Percentiles rank a stretch among this genome's conserved stretches.
Conservation (phyloP, 2,888 invertebrate species). For the Spodoptera littoralis region DNA sequence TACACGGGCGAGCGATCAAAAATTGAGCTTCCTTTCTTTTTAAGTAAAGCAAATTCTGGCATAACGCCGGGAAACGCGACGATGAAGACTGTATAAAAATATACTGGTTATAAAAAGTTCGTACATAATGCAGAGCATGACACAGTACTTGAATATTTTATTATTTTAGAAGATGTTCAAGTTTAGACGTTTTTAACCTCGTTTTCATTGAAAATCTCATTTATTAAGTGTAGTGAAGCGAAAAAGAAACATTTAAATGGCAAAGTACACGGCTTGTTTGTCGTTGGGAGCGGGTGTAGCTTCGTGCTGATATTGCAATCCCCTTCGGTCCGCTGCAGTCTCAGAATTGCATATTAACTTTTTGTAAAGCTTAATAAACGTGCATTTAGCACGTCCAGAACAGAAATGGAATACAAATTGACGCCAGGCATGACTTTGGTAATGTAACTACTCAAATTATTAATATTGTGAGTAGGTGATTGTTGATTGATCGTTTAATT, state of each 20-base stretch:
- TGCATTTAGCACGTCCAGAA: constrained; percentile 36
- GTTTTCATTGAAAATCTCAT: constrained; percentile 46
- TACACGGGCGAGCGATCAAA: constrained; percentile 20
- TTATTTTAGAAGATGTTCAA: constrained; percentile 37
- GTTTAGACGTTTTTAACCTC: constrained; percentile 22
- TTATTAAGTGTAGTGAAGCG: constrained; percentile 52
- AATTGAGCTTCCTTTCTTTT: constrained; percentile 19
- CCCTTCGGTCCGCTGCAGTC: constrained; percentile 56
- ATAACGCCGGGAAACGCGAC: constrained; percentile 32
- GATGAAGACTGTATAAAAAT: constrained; percentile 41
- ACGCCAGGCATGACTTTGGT: constrained; percentile 7
- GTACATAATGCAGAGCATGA: constrained; percentile 31
- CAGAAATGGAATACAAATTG: constrained; percentile 22
- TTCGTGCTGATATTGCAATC: constrained; percentile 66
- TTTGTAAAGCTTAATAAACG: constrained; percentile 40
- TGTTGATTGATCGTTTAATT: too few species aligned
- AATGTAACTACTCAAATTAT: constrained; percentile 11
- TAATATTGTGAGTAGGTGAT: not conserved
- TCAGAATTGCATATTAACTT: constrained; percentile 62
- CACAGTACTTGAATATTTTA: constrained; percentile 34
- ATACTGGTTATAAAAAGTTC: constrained; percentile 39
- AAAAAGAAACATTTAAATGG: constrained; percentile 59
- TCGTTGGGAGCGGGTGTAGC: constrained; percentile 43
- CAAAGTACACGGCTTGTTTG: constrained; percentile 63
- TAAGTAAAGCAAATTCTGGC: constrained; percentile 42